These are phyloP conservation scores for Neoniphon sammara DNA, from an alignment of 2,797 vertebrate genomes.

Conservation along the genomic window DNA sequence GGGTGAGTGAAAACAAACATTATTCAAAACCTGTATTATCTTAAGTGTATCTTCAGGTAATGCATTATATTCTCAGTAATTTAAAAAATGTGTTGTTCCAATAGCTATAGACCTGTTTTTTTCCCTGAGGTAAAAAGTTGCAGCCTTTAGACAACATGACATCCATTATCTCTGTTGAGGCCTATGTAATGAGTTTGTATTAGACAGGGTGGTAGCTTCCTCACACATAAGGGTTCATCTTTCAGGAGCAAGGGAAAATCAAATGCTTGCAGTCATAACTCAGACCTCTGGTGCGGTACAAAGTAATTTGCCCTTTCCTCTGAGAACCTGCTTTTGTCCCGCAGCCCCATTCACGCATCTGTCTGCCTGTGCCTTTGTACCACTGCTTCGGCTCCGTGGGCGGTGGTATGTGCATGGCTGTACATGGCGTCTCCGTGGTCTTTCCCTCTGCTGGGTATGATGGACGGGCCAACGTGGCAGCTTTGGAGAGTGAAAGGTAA, in stretches of 20 bases:
- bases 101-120: too few relatives aligned
- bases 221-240: too few relatives aligned
- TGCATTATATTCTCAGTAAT: too few relatives aligned
- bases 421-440: slow-evolving; percentile 84
- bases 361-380: slow-evolving; percentile 88
- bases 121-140: too few relatives aligned
- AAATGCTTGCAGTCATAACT: not conserved
- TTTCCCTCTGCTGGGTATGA: slow-evolving; percentile 86
- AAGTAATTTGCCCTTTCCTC: not conserved
- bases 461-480: slow-evolving; percentile 83
- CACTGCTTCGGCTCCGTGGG: slow-evolving; percentile 93
- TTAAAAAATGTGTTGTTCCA: too few relatives aligned
- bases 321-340: slow-evolving; percentile 2
- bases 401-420: slow-evolving; percentile 83
- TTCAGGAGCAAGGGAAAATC: not conserved
- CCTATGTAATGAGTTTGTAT: too few relatives aligned
- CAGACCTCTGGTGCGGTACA: not conserved
- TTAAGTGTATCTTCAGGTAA: too few relatives aligned
- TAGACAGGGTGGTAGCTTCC: too few relatives aligned
- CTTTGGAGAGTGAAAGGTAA: slow-evolving; percentile 89
- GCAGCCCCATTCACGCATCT: slow-evolving; percentile 75
- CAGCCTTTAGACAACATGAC: too few relatives aligned
- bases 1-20: slow-evolving; percentile 75
- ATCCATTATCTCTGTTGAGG: too few relatives aligned
- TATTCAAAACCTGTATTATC: too few relatives aligned